Conservation (phyloP, 2,797 vertebrate species). For the Myotis planiceps region DNA sequence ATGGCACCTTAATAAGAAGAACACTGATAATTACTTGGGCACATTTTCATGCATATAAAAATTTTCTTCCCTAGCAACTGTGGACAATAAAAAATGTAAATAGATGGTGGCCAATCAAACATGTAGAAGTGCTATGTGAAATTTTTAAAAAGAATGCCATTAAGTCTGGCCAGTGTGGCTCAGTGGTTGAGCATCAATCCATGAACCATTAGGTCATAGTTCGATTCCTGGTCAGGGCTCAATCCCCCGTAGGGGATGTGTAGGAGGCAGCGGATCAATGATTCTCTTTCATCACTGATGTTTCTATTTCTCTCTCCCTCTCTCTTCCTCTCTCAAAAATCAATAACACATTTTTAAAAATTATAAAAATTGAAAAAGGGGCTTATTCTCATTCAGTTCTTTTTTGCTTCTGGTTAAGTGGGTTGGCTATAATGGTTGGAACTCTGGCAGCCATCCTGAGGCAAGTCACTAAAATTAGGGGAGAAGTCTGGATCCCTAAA, state of each 20-base stretch:
- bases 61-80: not conserved
- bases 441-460: not conserved
- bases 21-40: not conserved
- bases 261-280: too few relatives aligned
- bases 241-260: too few relatives aligned
- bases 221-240: too few relatives aligned
- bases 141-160: too few relatives aligned
- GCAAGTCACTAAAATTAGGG: not conserved
- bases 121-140: not conserved
- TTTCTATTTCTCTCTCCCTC: too few relatives aligned
- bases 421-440: not conserved
- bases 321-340: too few relatives aligned
- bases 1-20: not conserved
- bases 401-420: not conserved
- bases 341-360: too few relatives aligned
- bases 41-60: not conserved
- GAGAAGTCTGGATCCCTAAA: not conserved
- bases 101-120: not conserved
- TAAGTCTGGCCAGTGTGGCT: too few relatives aligned
- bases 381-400: not conserved
- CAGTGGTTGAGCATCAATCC: too few relatives aligned
- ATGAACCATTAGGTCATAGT: too few relatives aligned
- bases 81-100: too few relatives aligned
- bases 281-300: too few relatives aligned
- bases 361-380: not conserved